Base-by-base conservation (phyloP, 2,888 invertebrate genomes). In the Diplazon laetatorius region DNA sequence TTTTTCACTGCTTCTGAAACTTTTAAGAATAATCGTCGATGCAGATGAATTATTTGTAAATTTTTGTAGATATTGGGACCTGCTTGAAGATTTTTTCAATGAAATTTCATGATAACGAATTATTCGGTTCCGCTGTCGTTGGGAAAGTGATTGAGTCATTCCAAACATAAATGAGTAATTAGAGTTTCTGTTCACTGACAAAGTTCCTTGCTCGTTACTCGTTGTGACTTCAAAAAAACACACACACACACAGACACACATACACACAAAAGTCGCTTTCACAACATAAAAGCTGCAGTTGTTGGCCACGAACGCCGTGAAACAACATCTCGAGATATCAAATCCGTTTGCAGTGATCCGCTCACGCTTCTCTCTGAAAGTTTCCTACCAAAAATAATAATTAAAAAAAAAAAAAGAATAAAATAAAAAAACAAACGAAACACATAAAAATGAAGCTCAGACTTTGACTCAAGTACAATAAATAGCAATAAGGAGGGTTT, bases 401-500 rank as follows among this genome's bases (percentile, higher is more conserved):
- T n/a, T n/a, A 16, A 50, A 48, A n/a, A 16, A n/a, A 30, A 42
- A 46, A 48, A 14, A 22, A 46, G 18, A 25, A 20, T 14, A 50
- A 12, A 25, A 46, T 18, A 22, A 20, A 62, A 30, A 12, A 48
- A 71, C 66, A 37, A 44, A 46, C 46, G 39, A 25, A 44, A 55
- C 20, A 71, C 25, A 65, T 39, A 70, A 62, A 55, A 66, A 68
- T 55, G 57, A 75, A 66, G 78, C 74, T 75, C 62, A 69, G 60
- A 77, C 72, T 78, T 78, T 77, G 77, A 80, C 80, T 80, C 76
- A 78, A 82, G 82, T 82, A 81, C 82, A 82, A 84, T 73, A 76
- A 80, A 81, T 80, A 83, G 85, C 83, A 84, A 83, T 85, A 85
- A 85, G 76, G 79, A 76, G 81, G 76, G 71, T 80, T 68, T 77